Base-by-base conservation (phyloP, 53 echinoderm and acorn worm genomes). In the Mesocentrotus franciscanus region DNA sequence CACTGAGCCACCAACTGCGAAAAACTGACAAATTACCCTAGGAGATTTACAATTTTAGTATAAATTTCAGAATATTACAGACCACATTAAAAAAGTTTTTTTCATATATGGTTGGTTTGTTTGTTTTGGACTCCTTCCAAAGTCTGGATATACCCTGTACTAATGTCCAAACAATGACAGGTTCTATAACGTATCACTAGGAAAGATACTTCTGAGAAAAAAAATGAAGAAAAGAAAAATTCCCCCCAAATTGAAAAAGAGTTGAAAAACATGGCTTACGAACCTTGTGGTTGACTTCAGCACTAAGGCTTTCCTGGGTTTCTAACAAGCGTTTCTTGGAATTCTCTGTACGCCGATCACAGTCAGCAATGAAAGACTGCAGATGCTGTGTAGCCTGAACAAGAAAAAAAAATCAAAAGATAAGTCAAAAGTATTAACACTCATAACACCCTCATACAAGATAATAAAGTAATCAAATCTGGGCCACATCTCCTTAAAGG, bases 261-360 rank as follows among this genome's bases (percentile, higher is more conserved):
- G 18, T 17, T 81, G 39, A 6, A 36, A 81, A 11, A 81, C 18
- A 81, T 30, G 32, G 29, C 12, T 59, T 95, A 95, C 85, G 58
- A 95, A 98, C 99, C 99, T 99, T 99, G 70, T 96, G 64, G 71
- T 97, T 97, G 71, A 97, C 98, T 95, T 99, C 99, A 13, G 96
- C 96, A 95, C 99, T 98, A 71, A 99, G 97, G n/a, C 96, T 97
- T 89, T 99, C 99, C 92, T 99, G 99, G 33, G 99, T 99, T 85
- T 99, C 98, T 1, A 98, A 98, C 61, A 99, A 95, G 36, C 99
- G 96, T 85, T 99, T 98, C 98, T 99, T 99, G 84, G 99, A 96
- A 0, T 97, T 90, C 90, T 99, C 99, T 6, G 99, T 99, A 20
- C 99, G 96, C 7, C 98, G 92, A 89, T 99, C 99, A 89, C 98